Percentiles rank a stretch among this genome's conserved stretches.
phyloP scores from a whole-genome alignment of 2,113 vertebrate genomes.

The Heterotis niloticus region DNA sequence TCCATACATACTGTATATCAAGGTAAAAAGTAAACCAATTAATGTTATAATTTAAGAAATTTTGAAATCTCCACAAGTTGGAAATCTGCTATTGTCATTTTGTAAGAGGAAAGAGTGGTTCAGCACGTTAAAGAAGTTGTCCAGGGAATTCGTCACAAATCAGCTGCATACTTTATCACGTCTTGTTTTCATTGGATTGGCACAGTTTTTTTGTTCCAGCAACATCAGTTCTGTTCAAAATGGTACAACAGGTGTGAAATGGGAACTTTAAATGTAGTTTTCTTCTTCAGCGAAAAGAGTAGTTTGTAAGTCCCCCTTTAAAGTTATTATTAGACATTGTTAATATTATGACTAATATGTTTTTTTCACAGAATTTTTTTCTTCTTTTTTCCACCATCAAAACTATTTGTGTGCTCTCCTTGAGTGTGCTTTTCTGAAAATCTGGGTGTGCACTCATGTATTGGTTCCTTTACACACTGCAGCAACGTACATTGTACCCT shows the following conservation, averaged over 20 bases:
- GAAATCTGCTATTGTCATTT: too few species aligned
- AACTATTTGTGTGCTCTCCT: not conserved
- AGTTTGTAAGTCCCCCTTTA: too few species aligned
- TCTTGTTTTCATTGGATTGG: not conserved
- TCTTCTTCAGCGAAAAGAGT: not conserved
- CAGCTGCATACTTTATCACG: not conserved
- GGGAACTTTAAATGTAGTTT: not conserved
- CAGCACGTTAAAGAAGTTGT: not conserved
- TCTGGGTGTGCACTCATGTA: not conserved
- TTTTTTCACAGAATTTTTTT: constrained; percentile 7
- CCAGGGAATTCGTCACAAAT: not conserved
- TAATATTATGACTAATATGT: too few species aligned
- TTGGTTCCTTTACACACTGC: not conserved
- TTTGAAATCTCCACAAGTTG: too few species aligned
- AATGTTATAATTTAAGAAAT: too few species aligned
- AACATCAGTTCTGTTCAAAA: not conserved
- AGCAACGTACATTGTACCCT: not conserved
- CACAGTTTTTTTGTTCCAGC: not conserved
- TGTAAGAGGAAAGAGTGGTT: too few species aligned
- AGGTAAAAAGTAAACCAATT: too few species aligned
- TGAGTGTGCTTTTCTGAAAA: not conserved
- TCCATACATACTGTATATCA: too few species aligned
- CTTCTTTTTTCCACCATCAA: not conserved
- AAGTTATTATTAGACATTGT: constrained; percentile 5
- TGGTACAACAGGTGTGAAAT: not conserved